A percentile compares a stretch with the other conserved stretches of the same genome.
These are phyloP conservation scores for Latrodectus geometricus DNA, from an alignment of 1,140 invertebrate genomes.

Conservation along the genomic window DNA sequence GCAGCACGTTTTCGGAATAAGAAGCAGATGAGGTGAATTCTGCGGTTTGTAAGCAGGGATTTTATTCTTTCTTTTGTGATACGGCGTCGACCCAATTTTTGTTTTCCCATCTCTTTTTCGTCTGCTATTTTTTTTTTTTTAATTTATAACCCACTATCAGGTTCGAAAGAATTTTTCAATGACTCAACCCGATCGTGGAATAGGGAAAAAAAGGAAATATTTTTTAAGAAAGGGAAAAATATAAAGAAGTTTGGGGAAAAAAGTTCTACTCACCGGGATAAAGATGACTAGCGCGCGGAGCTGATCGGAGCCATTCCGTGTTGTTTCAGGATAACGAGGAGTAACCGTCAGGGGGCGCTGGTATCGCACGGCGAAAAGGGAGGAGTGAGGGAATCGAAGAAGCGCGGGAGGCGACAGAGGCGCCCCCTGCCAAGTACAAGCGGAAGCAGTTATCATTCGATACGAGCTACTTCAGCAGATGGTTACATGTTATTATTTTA, in stretches of 20 bases:
- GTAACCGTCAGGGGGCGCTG: not conserved
- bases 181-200: not conserved
- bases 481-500: not conserved
- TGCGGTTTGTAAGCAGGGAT: not conserved
- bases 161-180: not conserved
- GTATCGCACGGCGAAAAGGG: not conserved
- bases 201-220: not conserved
- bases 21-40: not conserved
- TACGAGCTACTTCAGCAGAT: not conserved
- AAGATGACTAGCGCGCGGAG: not conserved
- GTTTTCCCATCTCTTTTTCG: not conserved
- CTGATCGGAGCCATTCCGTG: not conserved
- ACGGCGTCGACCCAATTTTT: not conserved
- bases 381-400: not conserved
- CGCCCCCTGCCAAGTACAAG: not conserved
- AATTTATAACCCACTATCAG: not conserved
- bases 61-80: not conserved
- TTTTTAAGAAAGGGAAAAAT: too few species aligned
- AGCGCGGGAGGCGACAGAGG: not conserved
- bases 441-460: not conserved
- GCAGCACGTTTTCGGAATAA: not conserved
- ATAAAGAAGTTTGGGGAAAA: not conserved
- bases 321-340: not conserved
- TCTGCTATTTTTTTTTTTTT: not conserved
- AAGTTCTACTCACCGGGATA: not conserved